Evolutionary conservation across 2,797 vertebrate genomes (phyloP), one percentile per base, ranked within the genome.

Genomic region (Myripristis murdjan): DNA sequence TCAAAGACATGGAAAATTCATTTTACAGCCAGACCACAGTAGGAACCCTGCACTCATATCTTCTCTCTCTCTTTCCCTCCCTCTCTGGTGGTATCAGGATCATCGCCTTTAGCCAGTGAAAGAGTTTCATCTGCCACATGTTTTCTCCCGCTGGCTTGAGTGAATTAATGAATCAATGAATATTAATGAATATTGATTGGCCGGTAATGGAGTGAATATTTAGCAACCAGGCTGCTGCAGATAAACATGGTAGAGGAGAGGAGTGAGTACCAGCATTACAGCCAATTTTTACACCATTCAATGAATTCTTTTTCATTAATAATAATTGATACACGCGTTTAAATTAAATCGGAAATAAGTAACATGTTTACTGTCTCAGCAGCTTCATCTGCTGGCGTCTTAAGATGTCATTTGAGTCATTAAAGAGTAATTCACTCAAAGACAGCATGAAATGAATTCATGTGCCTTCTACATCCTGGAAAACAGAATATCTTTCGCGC

Each of bases 331-430:
- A 73, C 46, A 16, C 57, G 56, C n/a, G 12, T 28, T 76, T 89
- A 82, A 84, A 80, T 86, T 86, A 83, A 78, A 70, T 62, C 51
- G 58, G 75, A 73, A 73, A 75, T 73, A 73, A 48, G 35, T 64
- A 61, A 72, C 14, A 2, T 35, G 81, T 77, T 82, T 39, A 74
- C 51, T 39, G 64, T 53, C 47, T 73, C 2, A 4, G n/a, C n/a
- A n/a, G n/a, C n/a, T n/a, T n/a, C n/a, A n/a, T n/a, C n/a, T n/a
- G n/a, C n/a, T n/a, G n/a, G n/a, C n/a, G n/a, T n/a, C n/a, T n/a
- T n/a, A n/a, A n/a, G n/a, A n/a, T n/a, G n/a, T n/a, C n/a, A n/a
- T n/a, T n/a, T n/a, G n/a, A n/a, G n/a, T n/a, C n/a, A n/a, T n/a
- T n/a, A n/a, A n/a, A n/a, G n/a, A n/a, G n/a, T n/a, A n/a, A n/a